These are phyloP conservation scores for Netelia inedita DNA, from an alignment of 2,888 invertebrate species.

Conservation along the genomic window DNA sequence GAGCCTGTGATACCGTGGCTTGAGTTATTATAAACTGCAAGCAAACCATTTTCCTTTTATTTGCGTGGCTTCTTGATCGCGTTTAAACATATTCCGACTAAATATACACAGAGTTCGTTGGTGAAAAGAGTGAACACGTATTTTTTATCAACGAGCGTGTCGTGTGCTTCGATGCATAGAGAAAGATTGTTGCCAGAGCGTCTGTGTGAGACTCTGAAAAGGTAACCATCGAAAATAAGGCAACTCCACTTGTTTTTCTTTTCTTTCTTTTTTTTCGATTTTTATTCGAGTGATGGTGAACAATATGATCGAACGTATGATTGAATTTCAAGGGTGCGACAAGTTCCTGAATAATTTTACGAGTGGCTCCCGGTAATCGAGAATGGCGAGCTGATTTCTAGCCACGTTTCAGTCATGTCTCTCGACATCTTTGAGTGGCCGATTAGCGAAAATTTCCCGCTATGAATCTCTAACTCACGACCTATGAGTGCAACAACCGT, in stretches of 20 bases:
- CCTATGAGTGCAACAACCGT: slow-evolving; percentile 53
- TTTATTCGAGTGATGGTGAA: slow-evolving; percentile 72
- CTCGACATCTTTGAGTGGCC: slow-evolving; percentile 18
- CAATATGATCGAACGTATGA: slow-evolving; percentile 68
- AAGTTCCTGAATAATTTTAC: neutral
- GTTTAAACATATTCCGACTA: neutral
- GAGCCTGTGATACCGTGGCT: slow-evolving; percentile 26
- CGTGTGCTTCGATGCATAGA: slow-evolving; percentile 25
- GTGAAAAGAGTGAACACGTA: neutral
- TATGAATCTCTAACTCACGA: slow-evolving; percentile 41
- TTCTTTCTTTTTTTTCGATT: slow-evolving; percentile 51
- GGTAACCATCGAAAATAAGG: slow-evolving; percentile 73
- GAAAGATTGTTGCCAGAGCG: slow-evolving; percentile 31
- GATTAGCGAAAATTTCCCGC: slow-evolving; percentile 7
- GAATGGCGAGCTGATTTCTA: neutral
- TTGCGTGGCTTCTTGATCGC: neutral
- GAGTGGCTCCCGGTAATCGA: neutral
- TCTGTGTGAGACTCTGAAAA: slow-evolving; percentile 63
- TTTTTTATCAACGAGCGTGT: slow-evolving; percentile 1
- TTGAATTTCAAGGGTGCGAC: neutral
- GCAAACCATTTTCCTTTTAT: slow-evolving; percentile 19
- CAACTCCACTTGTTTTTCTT: slow-evolving; percentile 63
- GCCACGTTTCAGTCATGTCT: slow-evolving; percentile 37
- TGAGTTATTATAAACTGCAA: slow-evolving; percentile 25
- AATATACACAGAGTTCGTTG: neutral